These are phyloP conservation scores for Morus bassanus DNA, from an alignment of 2,797 vertebrate genomes.

Conservation along the genomic window DNA sequence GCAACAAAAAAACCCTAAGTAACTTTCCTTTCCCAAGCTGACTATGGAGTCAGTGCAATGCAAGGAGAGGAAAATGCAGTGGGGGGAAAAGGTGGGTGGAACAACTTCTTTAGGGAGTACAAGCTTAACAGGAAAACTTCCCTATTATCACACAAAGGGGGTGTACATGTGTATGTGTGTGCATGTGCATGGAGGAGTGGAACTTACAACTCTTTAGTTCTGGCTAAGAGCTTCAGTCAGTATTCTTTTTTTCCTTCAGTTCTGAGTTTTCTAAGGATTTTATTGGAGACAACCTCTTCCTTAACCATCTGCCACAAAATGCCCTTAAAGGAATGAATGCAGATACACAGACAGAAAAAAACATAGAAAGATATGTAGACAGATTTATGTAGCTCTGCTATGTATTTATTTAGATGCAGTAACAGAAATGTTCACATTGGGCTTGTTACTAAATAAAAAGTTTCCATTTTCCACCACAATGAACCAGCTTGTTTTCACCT, in stretches of 20 bases:
- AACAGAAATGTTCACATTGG: background rate
- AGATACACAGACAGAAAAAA: background rate
- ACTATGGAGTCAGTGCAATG: background rate
- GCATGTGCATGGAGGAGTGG: background rate
- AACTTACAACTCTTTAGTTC: background rate
- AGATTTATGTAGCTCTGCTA: background rate
- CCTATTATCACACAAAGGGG: background rate
- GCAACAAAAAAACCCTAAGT: background rate
- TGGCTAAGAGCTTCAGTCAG: background rate
- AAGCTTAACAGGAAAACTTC: background rate
- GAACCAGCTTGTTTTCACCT: background rate
- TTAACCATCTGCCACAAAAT: background rate
- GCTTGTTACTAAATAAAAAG: background rate
- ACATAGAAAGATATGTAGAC: background rate
- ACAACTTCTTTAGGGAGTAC: background rate
- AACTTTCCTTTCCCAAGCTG: background rate
- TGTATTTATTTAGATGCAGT: background rate
- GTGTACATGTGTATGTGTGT: fast-evolving
- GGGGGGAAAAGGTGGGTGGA: background rate
- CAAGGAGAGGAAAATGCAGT: background rate
- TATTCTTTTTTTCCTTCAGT: background rate
- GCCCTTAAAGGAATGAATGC: background rate
- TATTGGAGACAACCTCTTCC: background rate
- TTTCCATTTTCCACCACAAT: background rate
- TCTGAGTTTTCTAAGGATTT: background rate